phyloP scores from a whole-genome alignment of 2,888 invertebrate genomes.

The Lasioglossum vierecki region DNA sequence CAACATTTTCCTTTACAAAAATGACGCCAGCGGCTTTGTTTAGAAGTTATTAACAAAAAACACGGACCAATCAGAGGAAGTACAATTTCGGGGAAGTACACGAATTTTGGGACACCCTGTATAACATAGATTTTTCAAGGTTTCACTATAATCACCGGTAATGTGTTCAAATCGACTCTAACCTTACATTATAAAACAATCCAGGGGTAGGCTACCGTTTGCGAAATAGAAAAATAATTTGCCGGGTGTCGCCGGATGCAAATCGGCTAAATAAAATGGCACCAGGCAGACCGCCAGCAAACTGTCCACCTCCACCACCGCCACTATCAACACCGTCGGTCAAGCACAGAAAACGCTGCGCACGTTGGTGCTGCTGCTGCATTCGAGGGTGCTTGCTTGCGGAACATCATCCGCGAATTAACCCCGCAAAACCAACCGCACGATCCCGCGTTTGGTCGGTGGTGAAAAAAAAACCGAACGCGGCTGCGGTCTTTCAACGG shows the following conservation, averaged over 20 bases:
- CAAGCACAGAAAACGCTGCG: conserved; percentile 14
- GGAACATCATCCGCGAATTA: conserved; percentile 41
- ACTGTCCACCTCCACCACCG: background rate
- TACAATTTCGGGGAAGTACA: too few relatives aligned
- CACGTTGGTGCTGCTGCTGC: conserved; percentile 7
- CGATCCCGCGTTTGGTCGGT: too few relatives aligned
- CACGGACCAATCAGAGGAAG: too few relatives aligned
- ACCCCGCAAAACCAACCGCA: conserved; percentile 34
- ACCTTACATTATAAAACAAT: background rate
- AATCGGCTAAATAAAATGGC: conserved; percentile 67
- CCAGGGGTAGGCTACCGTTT: background rate
- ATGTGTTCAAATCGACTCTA: background rate
- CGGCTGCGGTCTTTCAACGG: conserved; percentile 13
- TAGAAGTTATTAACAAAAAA: too few relatives aligned
- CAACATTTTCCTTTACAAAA: too few relatives aligned
- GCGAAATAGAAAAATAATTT: conserved; percentile 31
- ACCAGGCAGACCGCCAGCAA: conserved; percentile 29
- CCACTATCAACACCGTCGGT: background rate
- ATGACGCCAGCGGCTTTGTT: too few relatives aligned
- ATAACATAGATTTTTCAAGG: too few relatives aligned
- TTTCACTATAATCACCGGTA: too few relatives aligned
- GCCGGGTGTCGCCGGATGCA: conserved; percentile 60
- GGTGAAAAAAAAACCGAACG: conserved; percentile 14
- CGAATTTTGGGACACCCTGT: too few relatives aligned
- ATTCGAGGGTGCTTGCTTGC: conserved; percentile 20